Evolutionary conservation across 1,140 invertebrate genomes (phyloP).

Genomic region (Harpegnathos saltator): DNA sequence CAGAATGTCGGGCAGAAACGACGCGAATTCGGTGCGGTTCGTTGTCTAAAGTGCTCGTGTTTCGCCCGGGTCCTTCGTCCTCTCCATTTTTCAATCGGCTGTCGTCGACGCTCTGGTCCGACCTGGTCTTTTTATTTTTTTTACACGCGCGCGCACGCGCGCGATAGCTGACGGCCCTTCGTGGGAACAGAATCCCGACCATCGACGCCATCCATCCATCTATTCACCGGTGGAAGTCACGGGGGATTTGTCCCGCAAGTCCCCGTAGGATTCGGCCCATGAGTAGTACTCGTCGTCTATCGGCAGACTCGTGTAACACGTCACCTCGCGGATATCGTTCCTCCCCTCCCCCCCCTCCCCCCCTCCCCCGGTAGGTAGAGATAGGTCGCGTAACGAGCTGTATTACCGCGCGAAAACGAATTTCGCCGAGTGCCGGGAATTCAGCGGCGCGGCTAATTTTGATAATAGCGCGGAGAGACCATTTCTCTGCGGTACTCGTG

Average conservation of each 20-base stretch:
- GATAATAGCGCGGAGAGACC: conserved; percentile 2
- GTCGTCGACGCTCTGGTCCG: conserved; percentile 30
- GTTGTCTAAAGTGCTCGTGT: conserved; percentile 43
- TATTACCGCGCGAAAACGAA: conserved; percentile 29
- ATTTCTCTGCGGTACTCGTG: background rate
- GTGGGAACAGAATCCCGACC: conserved; percentile 22
- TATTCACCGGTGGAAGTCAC: conserved; percentile 45
- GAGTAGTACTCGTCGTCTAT: conserved; percentile 40
- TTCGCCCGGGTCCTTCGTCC: conserved; percentile 26
- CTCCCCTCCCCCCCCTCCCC: no score
- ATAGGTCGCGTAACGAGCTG: background rate
- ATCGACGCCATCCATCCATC: conserved; percentile 58
- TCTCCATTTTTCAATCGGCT: conserved; percentile 59
- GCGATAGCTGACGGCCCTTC: conserved; percentile 13
- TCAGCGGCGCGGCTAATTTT: background rate
- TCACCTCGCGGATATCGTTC: background rate
- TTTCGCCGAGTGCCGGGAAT: background rate
- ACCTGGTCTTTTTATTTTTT: conserved; percentile 24
- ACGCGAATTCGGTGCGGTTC: conserved; percentile 29
- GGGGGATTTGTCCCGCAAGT: conserved; percentile 59
- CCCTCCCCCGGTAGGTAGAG: background rate
- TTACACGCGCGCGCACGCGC: background rate
- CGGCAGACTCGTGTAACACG: conserved; percentile 29
- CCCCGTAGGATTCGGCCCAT: conserved; percentile 30
- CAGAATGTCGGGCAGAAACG: conserved; percentile 5